Evolutionary conservation across 2,888 invertebrate species (phyloP).

Genomic region (Polydrusus tereticollis): DNA sequence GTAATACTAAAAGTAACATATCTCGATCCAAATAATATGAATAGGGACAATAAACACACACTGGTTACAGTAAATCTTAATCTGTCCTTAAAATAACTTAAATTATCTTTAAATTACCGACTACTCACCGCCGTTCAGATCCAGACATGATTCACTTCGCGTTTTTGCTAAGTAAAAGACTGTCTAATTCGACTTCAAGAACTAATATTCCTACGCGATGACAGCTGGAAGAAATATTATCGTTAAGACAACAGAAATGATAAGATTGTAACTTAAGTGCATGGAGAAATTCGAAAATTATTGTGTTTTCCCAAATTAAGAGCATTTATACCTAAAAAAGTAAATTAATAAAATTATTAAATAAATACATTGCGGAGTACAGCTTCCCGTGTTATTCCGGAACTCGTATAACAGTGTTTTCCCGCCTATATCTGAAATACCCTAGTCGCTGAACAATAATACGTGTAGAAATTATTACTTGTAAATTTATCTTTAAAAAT

Average conservation of each 20-base stretch:
- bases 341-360: background rate
- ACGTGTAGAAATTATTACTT: conserved; percentile 18
- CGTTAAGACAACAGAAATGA: background rate
- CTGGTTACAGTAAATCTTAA: background rate
- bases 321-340: conserved; percentile 11
- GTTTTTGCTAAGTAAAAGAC: conserved; percentile 77
- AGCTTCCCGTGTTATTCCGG: conserved; percentile 24
- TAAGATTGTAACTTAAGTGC: background rate
- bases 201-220: conserved; percentile 41
- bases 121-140: conserved; percentile 85
- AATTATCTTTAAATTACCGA: conserved; percentile 58
- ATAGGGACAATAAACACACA: background rate
- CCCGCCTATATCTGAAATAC: conserved; percentile 29
- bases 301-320: background rate
- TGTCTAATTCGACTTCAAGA: conserved; percentile 48
- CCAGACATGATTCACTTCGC: conserved; percentile 86
- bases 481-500: conserved; percentile 25
- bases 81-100: background rate
- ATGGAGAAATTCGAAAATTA: background rate
- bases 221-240: conserved; percentile 34
- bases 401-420: conserved; percentile 4
- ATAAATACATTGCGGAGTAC: conserved; percentile 35
- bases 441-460: background rate
- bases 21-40: background rate
- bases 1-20: background rate